A percentile compares a stretch with the other conserved stretches of the same genome.
Conservation (phyloP, 2,888 invertebrate species). For the Clusia tigrina region DNA sequence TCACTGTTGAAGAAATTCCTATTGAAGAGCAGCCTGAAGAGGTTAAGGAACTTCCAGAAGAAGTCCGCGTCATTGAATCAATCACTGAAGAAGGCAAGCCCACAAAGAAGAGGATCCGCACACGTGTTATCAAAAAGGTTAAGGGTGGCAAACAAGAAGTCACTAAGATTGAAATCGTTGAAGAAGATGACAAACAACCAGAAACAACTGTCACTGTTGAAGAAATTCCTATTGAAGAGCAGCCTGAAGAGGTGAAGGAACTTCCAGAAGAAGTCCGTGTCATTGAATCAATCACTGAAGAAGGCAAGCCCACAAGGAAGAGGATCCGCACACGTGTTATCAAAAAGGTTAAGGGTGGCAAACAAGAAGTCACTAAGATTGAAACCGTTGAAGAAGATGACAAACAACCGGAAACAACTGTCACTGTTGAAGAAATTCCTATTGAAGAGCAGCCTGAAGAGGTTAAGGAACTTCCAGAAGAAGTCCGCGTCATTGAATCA, state of each 20-base stretch:
- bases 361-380: slow-evolving; percentile 35
- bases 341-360: slow-evolving; percentile 30
- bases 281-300: slow-evolving; percentile 28
- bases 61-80: slow-evolving; percentile 26
- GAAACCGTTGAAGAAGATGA: slow-evolving; percentile 35
- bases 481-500: slow-evolving; percentile 28
- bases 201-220: slow-evolving; percentile 32
- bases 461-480: slow-evolving; percentile 29
- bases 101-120: slow-evolving; percentile 29
- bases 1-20: slow-evolving; percentile 30
- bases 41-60: slow-evolving; percentile 30
- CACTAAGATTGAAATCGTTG: slow-evolving; percentile 32
- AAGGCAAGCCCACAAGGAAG: slow-evolving; percentile 30
- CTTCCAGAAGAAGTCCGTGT: slow-evolving; percentile 30
- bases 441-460: slow-evolving; percentile 25
- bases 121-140: slow-evolving; percentile 31
- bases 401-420: slow-evolving; percentile 33
- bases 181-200: slow-evolving; percentile 32
- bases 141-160: slow-evolving; percentile 35
- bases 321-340: slow-evolving; percentile 28
- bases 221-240: slow-evolving; percentile 27
- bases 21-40: slow-evolving; percentile 22
- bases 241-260: slow-evolving; percentile 22
- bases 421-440: slow-evolving; percentile 32
- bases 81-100: slow-evolving; percentile 32